Conservation (phyloP, 2,888 invertebrate species). For the Euplagia quadripunctaria region DNA sequence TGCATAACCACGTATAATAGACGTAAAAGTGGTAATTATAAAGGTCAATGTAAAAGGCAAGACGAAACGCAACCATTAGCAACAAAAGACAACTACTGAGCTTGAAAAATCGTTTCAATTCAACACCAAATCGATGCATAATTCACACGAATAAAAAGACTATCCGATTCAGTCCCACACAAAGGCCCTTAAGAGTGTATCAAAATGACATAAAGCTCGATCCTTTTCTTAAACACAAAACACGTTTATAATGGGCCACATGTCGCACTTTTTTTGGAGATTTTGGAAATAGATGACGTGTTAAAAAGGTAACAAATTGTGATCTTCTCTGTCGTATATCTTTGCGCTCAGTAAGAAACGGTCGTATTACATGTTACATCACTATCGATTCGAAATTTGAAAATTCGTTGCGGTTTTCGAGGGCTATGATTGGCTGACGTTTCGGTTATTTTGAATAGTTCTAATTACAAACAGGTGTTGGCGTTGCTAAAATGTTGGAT, state of each 20-base stretch:
- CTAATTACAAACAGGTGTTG: constrained; percentile 52
- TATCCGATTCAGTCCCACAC: constrained; percentile 73
- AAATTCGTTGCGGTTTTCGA: constrained; percentile 43
- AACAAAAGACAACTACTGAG: constrained; percentile 83
- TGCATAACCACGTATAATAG: constrained; percentile 55
- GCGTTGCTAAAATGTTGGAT: constrained; percentile 31
- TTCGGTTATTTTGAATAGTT: constrained; percentile 41
- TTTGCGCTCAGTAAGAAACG: constrained; percentile 64
- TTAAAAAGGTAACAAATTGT: constrained; percentile 85
- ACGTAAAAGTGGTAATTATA: constrained; percentile 72
- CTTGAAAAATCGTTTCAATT: constrained; percentile 86
- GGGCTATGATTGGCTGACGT: constrained; percentile 44
- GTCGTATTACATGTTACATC: constrained; percentile 73
- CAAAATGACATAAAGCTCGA: constrained; percentile 86
- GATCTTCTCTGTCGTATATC: constrained; percentile 58
- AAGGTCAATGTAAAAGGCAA: constrained; percentile 66
- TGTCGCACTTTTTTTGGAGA: constrained; percentile 72
- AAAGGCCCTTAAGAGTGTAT: constrained; percentile 83
- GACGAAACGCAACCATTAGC: constrained; percentile 72
- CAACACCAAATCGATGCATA: constrained; percentile 75
- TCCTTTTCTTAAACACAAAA: constrained; percentile 75
- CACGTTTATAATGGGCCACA: constrained; percentile 81
- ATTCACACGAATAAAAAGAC: constrained; percentile 80
- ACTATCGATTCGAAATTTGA: constrained; percentile 46
- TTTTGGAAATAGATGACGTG: constrained; percentile 84